Evolutionary conservation across 1,140 invertebrate species (phyloP).

Genomic region (Episyrphus balteatus): DNA sequence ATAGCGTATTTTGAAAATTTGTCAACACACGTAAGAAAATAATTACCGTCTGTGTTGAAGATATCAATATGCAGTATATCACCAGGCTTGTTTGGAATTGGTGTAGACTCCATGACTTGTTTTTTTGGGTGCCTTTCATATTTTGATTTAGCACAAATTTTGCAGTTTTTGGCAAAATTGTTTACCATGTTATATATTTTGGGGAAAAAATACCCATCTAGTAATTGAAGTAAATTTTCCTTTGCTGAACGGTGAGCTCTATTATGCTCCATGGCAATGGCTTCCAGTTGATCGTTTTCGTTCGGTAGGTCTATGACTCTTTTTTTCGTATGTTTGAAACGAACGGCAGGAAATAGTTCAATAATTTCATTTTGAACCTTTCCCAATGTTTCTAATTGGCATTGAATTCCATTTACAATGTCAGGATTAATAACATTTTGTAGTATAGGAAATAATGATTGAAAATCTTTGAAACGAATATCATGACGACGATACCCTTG

Average conservation of each 20-base stretch:
- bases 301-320: conserved; percentile 1
- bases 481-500: no score
- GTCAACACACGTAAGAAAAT: conserved; percentile 3
- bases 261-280: conserved; percentile 3
- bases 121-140: conserved; percentile 1
- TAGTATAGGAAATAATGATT: no score
- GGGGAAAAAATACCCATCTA: background rate
- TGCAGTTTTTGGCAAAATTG: background rate
- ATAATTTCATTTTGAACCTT: no score
- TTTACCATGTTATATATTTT: background rate
- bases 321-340: background rate
- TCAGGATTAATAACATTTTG: no score
- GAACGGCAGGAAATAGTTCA: no score
- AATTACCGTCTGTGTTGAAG: conserved; percentile 1
- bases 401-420: no score
- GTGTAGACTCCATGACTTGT: background rate
- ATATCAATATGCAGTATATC: conserved; percentile 6
- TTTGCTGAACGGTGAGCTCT: background rate
- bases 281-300: conserved; percentile 1
- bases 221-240: background rate
- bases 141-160: conserved; percentile 2
- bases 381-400: no score
- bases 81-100: background rate
- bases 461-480: no score
- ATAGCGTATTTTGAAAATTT: conserved; percentile 8